Conservation (phyloP, 2,113 vertebrate genomes). For the Zosterops borbonicus region DNA sequence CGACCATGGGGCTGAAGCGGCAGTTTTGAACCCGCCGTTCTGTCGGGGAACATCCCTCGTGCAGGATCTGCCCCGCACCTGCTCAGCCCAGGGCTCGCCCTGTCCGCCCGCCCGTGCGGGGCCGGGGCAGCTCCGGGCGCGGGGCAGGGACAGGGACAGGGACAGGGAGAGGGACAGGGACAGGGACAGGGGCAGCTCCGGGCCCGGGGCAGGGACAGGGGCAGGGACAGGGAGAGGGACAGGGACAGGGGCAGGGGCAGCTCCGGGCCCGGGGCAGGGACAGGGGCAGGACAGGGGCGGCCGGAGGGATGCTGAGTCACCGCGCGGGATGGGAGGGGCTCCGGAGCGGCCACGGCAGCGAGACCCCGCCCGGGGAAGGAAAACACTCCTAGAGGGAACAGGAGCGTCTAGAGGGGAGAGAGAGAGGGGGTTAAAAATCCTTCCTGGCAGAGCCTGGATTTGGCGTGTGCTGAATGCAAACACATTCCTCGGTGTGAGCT, state of each 20-base stretch:
- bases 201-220: too few relatives aligned
- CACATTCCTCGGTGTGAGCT: neutral
- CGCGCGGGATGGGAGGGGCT: neutral
- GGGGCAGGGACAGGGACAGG: too few relatives aligned
- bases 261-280: too few relatives aligned
- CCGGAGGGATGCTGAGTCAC: slow-evolving; percentile 54
- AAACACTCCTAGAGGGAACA: fast-evolving
- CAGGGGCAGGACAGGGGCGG: too few relatives aligned
- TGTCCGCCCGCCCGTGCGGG: neutral
- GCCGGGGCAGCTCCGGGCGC: neutral
- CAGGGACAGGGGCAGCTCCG: too few relatives aligned
- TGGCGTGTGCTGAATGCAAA: neutral
- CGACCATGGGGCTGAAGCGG: neutral
- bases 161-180: too few relatives aligned
- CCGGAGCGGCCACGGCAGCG: neutral
- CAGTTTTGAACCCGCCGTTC: fast-evolving
- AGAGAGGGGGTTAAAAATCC: neutral
- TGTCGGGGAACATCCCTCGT: fast-evolving
- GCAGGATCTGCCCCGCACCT: neutral
- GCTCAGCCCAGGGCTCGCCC: neutral
- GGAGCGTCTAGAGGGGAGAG: neutral
- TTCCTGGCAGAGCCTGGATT: neutral
- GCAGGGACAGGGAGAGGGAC: too few relatives aligned
- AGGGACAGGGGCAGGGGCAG: too few relatives aligned
- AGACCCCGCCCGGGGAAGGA: neutral